phyloP scores from a whole-genome alignment of 2,113 vertebrate species.

The Ceyx melanurus region DNA sequence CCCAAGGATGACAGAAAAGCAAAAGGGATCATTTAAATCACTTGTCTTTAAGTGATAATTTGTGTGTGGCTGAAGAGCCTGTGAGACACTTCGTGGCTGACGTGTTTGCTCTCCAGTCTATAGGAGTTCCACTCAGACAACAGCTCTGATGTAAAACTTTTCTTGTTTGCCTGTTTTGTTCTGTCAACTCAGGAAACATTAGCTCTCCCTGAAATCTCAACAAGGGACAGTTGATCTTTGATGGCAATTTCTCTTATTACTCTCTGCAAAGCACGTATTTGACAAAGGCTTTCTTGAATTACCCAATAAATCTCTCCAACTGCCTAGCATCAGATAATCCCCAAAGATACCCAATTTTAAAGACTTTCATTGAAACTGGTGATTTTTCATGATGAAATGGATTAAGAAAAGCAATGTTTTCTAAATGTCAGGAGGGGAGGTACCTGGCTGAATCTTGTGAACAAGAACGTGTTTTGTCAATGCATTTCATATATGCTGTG shows the following conservation, averaged over 20 bases:
- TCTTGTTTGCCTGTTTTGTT: conserved; percentile 13
- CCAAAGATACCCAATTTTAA: conserved; percentile 11
- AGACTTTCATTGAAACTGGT: neutral
- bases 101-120: neutral
- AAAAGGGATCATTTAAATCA: neutral
- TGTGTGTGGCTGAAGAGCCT: neutral
- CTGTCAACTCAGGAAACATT: neutral
- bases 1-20: neutral
- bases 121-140: neutral
- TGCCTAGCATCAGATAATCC: neutral
- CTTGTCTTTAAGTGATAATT: neutral
- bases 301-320: neutral
- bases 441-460: neutral
- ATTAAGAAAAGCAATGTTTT: neutral
- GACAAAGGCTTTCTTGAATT: conserved; percentile 16
- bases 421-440: neutral
- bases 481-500: neutral
- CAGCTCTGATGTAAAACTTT: neutral
- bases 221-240: conserved; percentile 19
- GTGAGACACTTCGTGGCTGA: neutral
- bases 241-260: conserved; percentile 35
- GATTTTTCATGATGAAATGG: neutral
- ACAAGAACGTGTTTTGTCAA: neutral
- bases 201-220: conserved; percentile 40
- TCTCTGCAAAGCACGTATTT: neutral